phyloP scores from a whole-genome alignment of 1,140 invertebrate genomes.

The Neodiprion virginianus region DNA sequence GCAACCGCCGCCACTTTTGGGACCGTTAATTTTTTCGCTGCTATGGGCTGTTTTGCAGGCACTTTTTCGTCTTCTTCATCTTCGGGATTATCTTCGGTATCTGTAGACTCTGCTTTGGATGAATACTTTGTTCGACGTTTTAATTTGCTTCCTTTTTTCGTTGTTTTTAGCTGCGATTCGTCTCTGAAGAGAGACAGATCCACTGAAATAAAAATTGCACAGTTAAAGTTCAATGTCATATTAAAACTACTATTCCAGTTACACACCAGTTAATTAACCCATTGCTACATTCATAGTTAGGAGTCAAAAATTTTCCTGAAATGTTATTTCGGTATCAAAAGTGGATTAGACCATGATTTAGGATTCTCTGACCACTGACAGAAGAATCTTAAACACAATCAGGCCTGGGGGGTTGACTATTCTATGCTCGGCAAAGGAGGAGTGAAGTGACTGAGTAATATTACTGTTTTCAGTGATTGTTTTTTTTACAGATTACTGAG shows the following conservation, averaged over 20 bases:
- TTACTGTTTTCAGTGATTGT: too few relatives aligned
- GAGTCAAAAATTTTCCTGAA: conserved; percentile 14
- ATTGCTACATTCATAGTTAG: neutral
- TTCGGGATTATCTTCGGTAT: conserved; percentile 34
- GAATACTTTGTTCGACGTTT: conserved; percentile 40
- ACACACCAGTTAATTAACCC: neutral
- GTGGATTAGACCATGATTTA: conserved; percentile 10
- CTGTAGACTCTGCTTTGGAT: conserved; percentile 24
- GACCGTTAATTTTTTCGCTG: conserved; percentile 45
- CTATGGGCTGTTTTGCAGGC: conserved; percentile 36
- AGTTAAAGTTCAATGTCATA: conserved; percentile 1
- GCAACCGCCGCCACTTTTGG: conserved; percentile 49
- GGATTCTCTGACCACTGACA: neutral
- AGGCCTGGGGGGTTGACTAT: too few relatives aligned
- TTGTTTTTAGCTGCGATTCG: conserved; percentile 79
- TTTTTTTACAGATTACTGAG: too few relatives aligned
- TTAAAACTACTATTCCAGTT: neutral
- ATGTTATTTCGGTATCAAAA: conserved; percentile 10
- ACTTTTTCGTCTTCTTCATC: conserved; percentile 40
- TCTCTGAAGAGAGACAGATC: conserved; percentile 81
- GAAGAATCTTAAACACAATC: too few relatives aligned
- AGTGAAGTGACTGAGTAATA: neutral
- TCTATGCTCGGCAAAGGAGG: too few relatives aligned
- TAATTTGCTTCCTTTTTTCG: conserved; percentile 54
- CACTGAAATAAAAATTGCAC: conserved; percentile 64